Percentiles rank a stretch among this genome's conserved stretches.
Conservation (phyloP, 2,888 invertebrate genomes). For the Steinernema hermaphroditum region DNA sequence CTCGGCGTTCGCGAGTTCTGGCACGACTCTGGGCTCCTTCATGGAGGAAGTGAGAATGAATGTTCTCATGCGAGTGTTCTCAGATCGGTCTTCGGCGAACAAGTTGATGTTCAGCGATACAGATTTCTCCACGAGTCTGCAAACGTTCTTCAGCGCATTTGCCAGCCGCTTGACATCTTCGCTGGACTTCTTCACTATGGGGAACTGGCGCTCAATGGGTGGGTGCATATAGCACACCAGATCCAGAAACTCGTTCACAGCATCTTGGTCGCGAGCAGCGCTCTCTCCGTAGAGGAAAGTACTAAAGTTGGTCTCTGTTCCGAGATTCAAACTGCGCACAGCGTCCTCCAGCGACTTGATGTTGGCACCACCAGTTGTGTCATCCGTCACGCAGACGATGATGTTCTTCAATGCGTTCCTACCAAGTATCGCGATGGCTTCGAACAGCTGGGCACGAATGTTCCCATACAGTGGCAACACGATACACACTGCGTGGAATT, state of each 20-base stretch:
- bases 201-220: not conserved
- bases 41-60: not conserved
- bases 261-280: not conserved
- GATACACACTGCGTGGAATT: not conserved
- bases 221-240: not conserved
- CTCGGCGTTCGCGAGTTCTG: not conserved
- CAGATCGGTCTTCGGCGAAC: not conserved
- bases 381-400: not conserved
- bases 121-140: not conserved
- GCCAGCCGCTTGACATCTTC: not conserved
- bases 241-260: not conserved
- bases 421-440: not conserved
- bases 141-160: not conserved
- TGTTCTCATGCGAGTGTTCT: not conserved
- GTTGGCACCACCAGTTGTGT: not conserved
- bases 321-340: not conserved
- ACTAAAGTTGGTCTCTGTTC: not conserved
- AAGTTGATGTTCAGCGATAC: not conserved
- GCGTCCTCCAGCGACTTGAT: not conserved
- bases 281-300: not conserved
- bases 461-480: not conserved
- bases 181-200: not conserved
- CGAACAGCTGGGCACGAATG: not conserved
- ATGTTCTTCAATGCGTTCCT: not conserved
- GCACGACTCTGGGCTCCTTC: not conserved